Percentiles rank a stretch among this genome's conserved stretches.
These are phyloP conservation scores for Leucosticte australis DNA, from an alignment of 2,113 vertebrate genomes.

Conservation along the genomic window DNA sequence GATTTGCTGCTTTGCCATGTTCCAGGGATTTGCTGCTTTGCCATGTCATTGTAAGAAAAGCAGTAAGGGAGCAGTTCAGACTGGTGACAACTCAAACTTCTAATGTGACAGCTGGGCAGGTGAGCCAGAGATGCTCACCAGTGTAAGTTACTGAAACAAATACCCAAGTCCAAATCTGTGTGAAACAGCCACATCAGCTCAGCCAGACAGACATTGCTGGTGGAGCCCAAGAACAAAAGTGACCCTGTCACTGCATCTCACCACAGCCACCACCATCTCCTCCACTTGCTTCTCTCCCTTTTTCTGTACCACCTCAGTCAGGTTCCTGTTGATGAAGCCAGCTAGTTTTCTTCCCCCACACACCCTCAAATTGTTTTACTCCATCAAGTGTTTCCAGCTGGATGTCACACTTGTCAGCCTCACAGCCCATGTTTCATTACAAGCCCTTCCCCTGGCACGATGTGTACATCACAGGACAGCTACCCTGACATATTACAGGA, in stretches of 20 bases:
- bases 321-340: neutral
- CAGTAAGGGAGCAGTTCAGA: neutral
- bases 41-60: neutral
- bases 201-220: neutral
- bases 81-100: neutral
- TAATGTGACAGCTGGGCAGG: neutral
- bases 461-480: neutral
- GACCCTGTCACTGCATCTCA: neutral
- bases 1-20: neutral
- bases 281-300: neutral
- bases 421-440: neutral
- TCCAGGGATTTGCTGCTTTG: neutral
- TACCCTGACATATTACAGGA: neutral
- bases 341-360: neutral
- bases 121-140: neutral
- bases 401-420: neutral
- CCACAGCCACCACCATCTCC: neutral
- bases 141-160: neutral
- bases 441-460: neutral
- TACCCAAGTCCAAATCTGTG: neutral
- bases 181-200: neutral
- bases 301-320: neutral
- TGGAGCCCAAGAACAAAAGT: neutral
- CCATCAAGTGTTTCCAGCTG: neutral
- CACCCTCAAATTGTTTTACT: neutral